Percentiles rank a stretch among this genome's conserved stretches.
phyloP scores from a whole-genome alignment of 2,113 vertebrate genomes.

The Pelecanoides urinatrix region DNA sequence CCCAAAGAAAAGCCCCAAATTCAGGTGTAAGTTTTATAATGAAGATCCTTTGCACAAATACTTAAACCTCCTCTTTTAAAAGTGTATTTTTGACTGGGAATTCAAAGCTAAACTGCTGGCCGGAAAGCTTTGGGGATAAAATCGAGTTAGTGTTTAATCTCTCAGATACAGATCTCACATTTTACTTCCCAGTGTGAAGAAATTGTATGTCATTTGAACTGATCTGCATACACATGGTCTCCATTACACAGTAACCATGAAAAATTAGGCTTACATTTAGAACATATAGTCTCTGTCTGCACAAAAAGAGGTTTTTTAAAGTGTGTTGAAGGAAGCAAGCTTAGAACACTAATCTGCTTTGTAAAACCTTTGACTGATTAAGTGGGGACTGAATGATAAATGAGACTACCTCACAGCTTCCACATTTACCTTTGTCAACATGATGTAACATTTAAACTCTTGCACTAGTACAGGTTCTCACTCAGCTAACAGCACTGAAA shows the following conservation, averaged over 20 bases:
- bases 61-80: background rate
- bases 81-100: background rate
- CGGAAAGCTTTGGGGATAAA: background rate
- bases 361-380: background rate
- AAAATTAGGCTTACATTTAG: background rate
- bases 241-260: background rate
- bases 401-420: background rate
- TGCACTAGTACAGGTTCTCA: background rate
- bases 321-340: background rate
- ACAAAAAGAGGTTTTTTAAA: background rate
- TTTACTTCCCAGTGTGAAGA: background rate
- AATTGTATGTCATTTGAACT: background rate
- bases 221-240: background rate
- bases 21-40: background rate
- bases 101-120: background rate
- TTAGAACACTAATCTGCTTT: conserved; percentile 17
- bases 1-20: background rate
- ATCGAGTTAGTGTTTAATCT: background rate
- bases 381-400: background rate
- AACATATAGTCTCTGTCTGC: background rate
- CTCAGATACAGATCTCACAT: background rate
- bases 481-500: background rate
- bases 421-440: background rate
- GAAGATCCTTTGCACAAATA: background rate
- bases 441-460: background rate